Evolutionary conservation across 2,888 invertebrate genomes (phyloP).

Genomic region (Chymomyza fuscimana): DNA sequence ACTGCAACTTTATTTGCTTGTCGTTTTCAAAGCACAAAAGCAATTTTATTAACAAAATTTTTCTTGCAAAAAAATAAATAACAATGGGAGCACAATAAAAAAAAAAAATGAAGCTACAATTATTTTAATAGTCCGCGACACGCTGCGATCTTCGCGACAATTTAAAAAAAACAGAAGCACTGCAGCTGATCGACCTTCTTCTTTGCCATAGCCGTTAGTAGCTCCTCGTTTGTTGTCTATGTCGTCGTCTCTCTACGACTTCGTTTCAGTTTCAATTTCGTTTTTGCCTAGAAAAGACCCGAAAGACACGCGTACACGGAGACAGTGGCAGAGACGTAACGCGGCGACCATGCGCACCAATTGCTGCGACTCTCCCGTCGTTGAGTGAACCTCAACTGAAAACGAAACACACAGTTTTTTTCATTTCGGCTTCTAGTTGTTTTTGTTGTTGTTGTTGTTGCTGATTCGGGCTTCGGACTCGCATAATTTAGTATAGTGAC

Average conservation of each 20-base stretch:
- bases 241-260: background rate
- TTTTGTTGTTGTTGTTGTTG: background rate
- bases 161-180: conserved; percentile 19
- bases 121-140: conserved; percentile 35
- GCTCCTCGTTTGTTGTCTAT: background rate
- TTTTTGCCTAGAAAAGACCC: conserved; percentile 5
- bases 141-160: conserved; percentile 27
- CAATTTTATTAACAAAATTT: background rate
- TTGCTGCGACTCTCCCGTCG: conserved; percentile 9
- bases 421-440: background rate
- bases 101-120: conserved; percentile 7
- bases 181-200: conserved; percentile 3
- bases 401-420: conserved; percentile 10
- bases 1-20: conserved; percentile 26
- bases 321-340: conserved; percentile 27
- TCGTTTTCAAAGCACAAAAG: conserved; percentile 38
- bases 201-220: conserved; percentile 9
- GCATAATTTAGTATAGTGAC: conserved; percentile 1
- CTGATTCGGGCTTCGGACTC: conserved; percentile 4
- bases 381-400: conserved; percentile 44
- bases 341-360: background rate
- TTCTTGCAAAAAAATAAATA: conserved; percentile 17
- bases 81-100: conserved; percentile 8
- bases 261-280: conserved; percentile 25
- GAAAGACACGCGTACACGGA: conserved; percentile 12